Evolutionary conservation across 2,113 vertebrate genomes (phyloP).

Genomic region (Notarius quadriscutis): DNA sequence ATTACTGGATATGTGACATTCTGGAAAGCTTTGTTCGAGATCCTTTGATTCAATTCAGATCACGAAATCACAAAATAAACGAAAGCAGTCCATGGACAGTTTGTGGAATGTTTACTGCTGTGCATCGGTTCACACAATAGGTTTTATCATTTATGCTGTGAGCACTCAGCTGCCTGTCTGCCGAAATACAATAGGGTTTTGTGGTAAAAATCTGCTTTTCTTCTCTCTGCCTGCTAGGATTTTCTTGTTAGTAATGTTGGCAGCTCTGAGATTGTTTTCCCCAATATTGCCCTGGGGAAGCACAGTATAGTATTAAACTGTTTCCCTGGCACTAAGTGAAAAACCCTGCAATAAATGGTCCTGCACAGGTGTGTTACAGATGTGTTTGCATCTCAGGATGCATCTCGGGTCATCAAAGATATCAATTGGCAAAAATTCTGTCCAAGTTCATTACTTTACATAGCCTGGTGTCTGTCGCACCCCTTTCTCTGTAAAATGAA

Average conservation of each 20-base stretch:
- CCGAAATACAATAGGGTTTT: not conserved
- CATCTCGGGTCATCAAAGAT: not conserved
- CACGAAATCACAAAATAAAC: not conserved
- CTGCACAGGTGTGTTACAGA: not conserved
- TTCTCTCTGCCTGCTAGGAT: not conserved
- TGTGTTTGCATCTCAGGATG: not conserved
- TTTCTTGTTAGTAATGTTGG: conserved; percentile 29
- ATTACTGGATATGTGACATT: not conserved
- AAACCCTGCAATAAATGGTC: not conserved
- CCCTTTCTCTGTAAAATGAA: not conserved
- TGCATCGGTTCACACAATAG: conserved; percentile 5
- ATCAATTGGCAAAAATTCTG: not conserved
- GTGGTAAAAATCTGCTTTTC: not conserved
- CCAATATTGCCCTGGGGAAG: conserved; percentile 12
- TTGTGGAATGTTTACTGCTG: not conserved
- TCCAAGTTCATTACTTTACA: not conserved
- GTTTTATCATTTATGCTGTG: conserved; percentile 21
- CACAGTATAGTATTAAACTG: conserved; percentile 9
- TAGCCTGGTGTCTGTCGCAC: not conserved
- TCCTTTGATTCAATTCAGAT: not conserved
- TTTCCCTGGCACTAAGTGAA: not conserved
- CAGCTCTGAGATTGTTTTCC: conserved; percentile 28
- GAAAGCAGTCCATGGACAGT: not conserved
- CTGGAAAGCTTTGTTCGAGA: not conserved
- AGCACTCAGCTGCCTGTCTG: not conserved